Conservation (phyloP, 2,888 invertebrate species). For the Eupeodes latifasciatus region DNA sequence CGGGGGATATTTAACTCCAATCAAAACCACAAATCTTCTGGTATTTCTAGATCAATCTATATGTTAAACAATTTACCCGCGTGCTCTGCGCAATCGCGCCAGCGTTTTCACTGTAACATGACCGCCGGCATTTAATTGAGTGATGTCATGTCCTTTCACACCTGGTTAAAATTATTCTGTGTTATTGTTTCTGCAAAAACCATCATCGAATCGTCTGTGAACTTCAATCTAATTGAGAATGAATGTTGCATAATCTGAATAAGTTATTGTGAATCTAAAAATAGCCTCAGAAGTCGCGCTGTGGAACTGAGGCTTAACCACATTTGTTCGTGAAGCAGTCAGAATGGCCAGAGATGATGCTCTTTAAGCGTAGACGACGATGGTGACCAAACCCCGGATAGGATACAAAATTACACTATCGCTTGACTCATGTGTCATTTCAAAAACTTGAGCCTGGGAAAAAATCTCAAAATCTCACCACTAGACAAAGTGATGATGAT, state of each 20-base stretch:
- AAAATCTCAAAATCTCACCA: conserved; percentile 5
- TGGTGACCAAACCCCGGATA: conserved; percentile 61
- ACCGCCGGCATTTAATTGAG: conserved; percentile 24
- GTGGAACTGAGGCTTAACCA: conserved; percentile 40
- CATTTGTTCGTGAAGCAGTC: conserved; percentile 55
- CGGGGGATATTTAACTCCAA: background rate
- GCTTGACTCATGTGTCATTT: conserved; percentile 55
- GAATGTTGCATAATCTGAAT: conserved; percentile 57
- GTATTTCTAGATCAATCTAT: conserved; percentile 59
- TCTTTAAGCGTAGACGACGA: background rate
- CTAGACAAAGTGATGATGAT: conserved; percentile 29
- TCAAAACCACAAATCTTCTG: conserved; percentile 45
- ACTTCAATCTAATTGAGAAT: conserved; percentile 62
- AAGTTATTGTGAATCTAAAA: conserved; percentile 52
- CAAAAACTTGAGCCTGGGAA: conserved; percentile 57
- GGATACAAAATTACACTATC: conserved; percentile 12
- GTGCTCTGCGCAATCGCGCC: conserved; percentile 18
- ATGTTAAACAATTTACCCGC: conserved; percentile 3
- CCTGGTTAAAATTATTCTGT: conserved; percentile 17
- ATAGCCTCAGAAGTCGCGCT: conserved; percentile 36
- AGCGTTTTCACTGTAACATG: conserved; percentile 16
- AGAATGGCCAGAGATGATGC: conserved; percentile 53
- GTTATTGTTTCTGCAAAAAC: conserved; percentile 3
- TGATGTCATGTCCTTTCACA: conserved; percentile 70
- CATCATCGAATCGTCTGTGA: background rate